phyloP scores from a whole-genome alignment of 2,888 invertebrate genomes.

The Mechanitis mazaeus region DNA sequence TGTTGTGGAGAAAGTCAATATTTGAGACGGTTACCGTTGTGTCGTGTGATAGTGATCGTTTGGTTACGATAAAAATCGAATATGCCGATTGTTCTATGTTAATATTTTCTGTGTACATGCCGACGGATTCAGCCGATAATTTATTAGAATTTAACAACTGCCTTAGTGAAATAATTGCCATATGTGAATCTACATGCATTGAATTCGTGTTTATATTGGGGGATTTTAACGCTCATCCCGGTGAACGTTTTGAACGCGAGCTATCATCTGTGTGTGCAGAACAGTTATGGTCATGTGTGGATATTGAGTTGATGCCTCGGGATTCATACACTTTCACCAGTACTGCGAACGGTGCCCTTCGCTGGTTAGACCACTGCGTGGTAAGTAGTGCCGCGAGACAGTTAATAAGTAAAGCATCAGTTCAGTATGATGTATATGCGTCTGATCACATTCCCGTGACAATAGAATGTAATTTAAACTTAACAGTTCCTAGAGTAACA shows the following conservation, averaged over 20 bases:
- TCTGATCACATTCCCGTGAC: conserved; percentile 17
- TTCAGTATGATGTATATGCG: conserved; percentile 22
- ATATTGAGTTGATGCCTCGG: conserved; percentile 17
- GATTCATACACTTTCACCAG: conserved; percentile 29
- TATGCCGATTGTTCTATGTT: neutral
- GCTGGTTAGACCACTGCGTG: conserved; percentile 27
- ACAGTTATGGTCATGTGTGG: conserved; percentile 29
- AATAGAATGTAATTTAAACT: too few relatives aligned
- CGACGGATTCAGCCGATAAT: neutral
- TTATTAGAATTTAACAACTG: neutral
- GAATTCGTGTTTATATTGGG: conserved; percentile 29
- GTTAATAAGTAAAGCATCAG: conserved; percentile 5
- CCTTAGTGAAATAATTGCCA: neutral
- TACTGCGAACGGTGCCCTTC: conserved; percentile 22
- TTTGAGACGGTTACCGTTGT: conserved; percentile 4
- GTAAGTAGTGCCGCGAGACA: conserved; percentile 15
- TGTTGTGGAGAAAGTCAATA: conserved; percentile 1
- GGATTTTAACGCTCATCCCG: conserved; percentile 33
- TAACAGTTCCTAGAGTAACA: too few relatives aligned
- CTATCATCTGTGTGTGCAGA: conserved; percentile 27
- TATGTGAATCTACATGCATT: conserved; percentile 8
- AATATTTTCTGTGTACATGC: neutral
- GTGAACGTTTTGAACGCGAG: conserved; percentile 26
- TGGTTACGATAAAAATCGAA: conserved; percentile 1
- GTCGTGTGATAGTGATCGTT: neutral